Conservation (phyloP, 2,888 invertebrate species). For the Cryptus viduatorius region DNA sequence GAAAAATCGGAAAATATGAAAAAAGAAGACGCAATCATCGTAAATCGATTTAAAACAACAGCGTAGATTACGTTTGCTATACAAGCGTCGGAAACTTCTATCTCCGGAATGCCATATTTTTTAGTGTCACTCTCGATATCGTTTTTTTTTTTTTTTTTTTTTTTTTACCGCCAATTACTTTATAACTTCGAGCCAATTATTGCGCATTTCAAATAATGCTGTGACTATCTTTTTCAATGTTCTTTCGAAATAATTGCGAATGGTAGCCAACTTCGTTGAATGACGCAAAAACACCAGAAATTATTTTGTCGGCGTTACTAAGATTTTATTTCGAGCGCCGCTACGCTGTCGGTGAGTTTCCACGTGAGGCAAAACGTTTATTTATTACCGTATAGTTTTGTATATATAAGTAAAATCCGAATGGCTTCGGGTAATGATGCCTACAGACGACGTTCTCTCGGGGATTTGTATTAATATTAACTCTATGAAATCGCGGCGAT, state of each 20-base stretch:
- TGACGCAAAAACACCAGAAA: constrained; percentile 79
- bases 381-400: neutral
- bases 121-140: neutral
- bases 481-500: constrained; percentile 9
- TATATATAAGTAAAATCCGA: neutral
- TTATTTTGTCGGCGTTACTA: constrained; percentile 76
- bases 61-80: neutral
- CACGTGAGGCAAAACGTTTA: neutral
- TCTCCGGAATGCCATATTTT: neutral
- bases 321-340: constrained; percentile 78
- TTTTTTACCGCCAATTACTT: neutral
- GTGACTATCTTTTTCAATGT: neutral
- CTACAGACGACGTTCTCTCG: neutral
- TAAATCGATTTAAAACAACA: neutral
- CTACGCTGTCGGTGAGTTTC: neutral
- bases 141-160: neutral
- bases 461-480: constrained; percentile 21
- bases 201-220: constrained; percentile 8
- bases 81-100: neutral
- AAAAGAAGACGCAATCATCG: neutral
- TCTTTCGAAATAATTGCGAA: constrained; percentile 37
- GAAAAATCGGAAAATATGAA: neutral
- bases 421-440: constrained; percentile 1
- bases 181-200: neutral
- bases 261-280: constrained; percentile 67